Conservation (phyloP, 2,797 vertebrate genomes). For the Tinamus major region DNA sequence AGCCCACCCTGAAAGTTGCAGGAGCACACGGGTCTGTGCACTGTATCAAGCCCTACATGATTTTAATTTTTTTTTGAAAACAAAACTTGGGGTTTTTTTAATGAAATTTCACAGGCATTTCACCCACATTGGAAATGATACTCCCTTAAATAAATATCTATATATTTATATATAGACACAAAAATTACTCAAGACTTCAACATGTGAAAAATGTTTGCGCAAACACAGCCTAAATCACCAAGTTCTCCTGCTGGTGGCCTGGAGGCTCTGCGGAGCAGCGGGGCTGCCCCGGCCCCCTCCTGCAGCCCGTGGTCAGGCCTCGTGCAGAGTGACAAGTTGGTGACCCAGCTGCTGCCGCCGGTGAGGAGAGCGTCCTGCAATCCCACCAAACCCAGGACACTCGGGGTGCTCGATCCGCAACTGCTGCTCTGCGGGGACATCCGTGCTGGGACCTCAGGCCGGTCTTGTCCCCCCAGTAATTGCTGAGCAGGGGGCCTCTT, state of each 20-base stretch:
- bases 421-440: background rate
- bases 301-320: no score
- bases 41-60: background rate
- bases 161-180: background rate
- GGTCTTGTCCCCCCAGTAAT: accelerated
- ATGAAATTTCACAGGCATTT: background rate
- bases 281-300: no score
- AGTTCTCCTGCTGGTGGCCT: background rate
- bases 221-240: background rate
- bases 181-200: background rate
- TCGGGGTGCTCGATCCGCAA: background rate
- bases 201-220: background rate
- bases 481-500: background rate
- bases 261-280: no score
- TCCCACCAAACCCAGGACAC: background rate
- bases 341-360: no score
- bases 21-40: background rate
- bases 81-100: background rate
- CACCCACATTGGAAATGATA: background rate
- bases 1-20: conserved; percentile 36
- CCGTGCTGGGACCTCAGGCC: background rate
- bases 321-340: no score
- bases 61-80: background rate
- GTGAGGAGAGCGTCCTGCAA: background rate
- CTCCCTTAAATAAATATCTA: no score